A percentile compares a stretch with the other conserved stretches of the same genome.
Evolutionary conservation across 2,113 vertebrate genomes (phyloP).

Genomic region (Mastomys coucha): DNA sequence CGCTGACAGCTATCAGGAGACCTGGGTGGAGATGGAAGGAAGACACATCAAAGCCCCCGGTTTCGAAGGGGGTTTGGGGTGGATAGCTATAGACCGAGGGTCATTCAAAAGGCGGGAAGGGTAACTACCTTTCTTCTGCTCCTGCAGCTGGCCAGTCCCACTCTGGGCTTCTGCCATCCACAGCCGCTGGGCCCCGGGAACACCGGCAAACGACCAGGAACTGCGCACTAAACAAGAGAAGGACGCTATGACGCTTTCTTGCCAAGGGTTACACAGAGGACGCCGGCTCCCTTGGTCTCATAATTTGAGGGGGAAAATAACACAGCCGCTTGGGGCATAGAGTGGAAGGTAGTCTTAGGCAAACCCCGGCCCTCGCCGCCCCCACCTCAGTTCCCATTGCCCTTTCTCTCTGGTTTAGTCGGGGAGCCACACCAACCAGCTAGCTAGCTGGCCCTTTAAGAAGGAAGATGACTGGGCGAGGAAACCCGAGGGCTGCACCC

Average conservation of each 20-base stretch:
- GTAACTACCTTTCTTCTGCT: constrained; percentile 92
- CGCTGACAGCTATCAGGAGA: constrained; percentile 91
- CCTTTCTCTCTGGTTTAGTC: constrained; percentile 42
- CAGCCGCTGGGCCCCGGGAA: constrained; percentile 82
- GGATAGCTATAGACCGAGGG: not conserved
- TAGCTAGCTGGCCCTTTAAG: not conserved
- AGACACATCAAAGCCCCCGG: not conserved
- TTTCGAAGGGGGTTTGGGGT: too few species aligned
- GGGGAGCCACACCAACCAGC: not conserved
- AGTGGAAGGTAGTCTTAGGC: not conserved
- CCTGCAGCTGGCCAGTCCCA: constrained; percentile 85
- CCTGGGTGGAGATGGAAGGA: constrained; percentile 83
- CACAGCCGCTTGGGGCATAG: not conserved
- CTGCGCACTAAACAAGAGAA: constrained; percentile 86
- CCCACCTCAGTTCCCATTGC: not conserved
- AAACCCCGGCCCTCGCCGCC: not conserved
- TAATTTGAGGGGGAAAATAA: not conserved
- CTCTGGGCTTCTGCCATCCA: constrained; percentile 89
- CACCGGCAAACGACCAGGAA: constrained; percentile 90
- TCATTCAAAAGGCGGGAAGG: not conserved
- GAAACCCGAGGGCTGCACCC: not conserved
- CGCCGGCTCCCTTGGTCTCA: not conserved
- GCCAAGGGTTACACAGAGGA: constrained; percentile 8
- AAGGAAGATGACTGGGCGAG: not conserved
- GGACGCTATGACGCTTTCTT: constrained; percentile 24